Evolutionary conservation across 1,140 invertebrate genomes (phyloP).

Genomic region (Lepidurus packardi): DNA sequence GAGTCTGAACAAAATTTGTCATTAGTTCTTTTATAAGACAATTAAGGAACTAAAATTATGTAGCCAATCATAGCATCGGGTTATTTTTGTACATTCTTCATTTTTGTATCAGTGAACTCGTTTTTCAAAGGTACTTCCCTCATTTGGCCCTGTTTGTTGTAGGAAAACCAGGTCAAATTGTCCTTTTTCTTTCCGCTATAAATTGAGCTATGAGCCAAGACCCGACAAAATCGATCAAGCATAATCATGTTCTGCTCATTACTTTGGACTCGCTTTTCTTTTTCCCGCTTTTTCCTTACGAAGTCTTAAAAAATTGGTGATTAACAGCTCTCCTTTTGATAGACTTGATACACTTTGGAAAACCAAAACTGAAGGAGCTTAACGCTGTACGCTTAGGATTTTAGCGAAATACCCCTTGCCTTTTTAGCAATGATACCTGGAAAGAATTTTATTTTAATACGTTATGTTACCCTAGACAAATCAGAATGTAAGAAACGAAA

Average conservation of each 20-base stretch:
- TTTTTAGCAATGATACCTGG: too few species aligned
- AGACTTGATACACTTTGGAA: neutral
- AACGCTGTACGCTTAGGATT: neutral
- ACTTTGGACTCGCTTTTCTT: neutral
- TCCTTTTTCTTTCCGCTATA: neutral
- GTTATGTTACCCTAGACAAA: conserved; percentile 7
- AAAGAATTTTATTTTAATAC: neutral
- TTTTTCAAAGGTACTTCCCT: too few species aligned
- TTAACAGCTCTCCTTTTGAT: neutral
- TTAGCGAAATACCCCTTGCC: too few species aligned
- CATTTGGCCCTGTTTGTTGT: too few species aligned
- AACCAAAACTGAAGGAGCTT: neutral
- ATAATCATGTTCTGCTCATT: neutral
- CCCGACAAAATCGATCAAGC: neutral
- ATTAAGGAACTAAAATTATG: too few species aligned
- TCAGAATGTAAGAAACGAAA: neutral
- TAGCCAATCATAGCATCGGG: too few species aligned
- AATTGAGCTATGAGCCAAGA: neutral
- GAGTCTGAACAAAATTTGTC: too few species aligned
- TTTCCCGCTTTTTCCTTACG: neutral
- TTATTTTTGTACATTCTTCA: too few species aligned
- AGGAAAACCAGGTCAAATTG: neutral
- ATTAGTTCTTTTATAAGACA: too few species aligned
- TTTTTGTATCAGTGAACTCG: too few species aligned
- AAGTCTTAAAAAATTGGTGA: neutral